These are phyloP conservation scores for Crocallis elinguaria DNA, from an alignment of 2,888 invertebrate species.

Conservation along the genomic window DNA sequence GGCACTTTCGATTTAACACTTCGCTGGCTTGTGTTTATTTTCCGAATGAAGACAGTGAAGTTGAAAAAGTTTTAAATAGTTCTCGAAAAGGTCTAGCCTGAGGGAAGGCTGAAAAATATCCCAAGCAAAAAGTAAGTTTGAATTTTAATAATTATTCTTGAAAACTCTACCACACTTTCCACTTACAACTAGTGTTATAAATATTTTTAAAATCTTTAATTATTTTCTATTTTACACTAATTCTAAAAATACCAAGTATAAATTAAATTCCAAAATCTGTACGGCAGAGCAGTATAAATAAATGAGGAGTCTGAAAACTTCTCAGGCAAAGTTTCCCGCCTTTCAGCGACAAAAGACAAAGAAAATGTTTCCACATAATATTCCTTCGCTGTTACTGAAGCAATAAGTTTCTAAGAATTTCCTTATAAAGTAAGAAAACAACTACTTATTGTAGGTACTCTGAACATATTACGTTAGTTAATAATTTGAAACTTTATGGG, in stretches of 20 bases:
- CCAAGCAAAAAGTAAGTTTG: slow-evolving; percentile 22
- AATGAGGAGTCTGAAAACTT: slow-evolving; percentile 5
- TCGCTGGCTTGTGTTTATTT: slow-evolving; percentile 25
- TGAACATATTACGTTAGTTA: background rate
- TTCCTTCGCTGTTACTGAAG: slow-evolving; percentile 21
- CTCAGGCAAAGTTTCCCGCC: slow-evolving; percentile 21
- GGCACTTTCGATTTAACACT: slow-evolving; percentile 26
- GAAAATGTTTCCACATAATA: slow-evolving; percentile 24
- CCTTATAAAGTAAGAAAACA: background rate
- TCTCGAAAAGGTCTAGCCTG: slow-evolving; percentile 18
- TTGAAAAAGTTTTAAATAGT: slow-evolving; percentile 24
- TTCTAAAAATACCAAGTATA: background rate
- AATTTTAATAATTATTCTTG: slow-evolving; percentile 5
- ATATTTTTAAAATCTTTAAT: background rate
- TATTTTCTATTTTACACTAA: background rate
- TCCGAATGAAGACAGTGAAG: slow-evolving; percentile 20
- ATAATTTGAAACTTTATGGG: no score
- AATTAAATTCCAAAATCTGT: background rate
- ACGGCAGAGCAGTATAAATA: no score
- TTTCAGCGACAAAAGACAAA: slow-evolving; percentile 28
- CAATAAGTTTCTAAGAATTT: slow-evolving; percentile 22
- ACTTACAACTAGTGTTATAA: background rate
- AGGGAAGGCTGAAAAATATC: slow-evolving; percentile 19
- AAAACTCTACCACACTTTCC: slow-evolving; percentile 2
- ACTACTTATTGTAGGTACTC: background rate